Evolutionary conservation across 2,888 invertebrate species (phyloP).

Genomic region (Globia sparganii): DNA sequence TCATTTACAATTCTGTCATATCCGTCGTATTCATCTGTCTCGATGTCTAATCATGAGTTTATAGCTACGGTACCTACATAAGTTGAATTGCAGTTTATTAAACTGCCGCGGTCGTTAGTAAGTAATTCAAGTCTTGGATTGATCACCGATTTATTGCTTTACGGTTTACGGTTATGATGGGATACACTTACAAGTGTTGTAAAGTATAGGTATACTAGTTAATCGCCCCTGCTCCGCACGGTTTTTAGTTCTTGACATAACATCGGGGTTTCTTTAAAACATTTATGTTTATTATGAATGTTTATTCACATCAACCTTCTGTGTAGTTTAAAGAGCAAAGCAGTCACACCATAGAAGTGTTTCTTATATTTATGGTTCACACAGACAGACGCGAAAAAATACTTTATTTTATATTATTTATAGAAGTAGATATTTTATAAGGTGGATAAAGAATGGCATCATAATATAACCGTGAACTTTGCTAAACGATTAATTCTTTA

Average conservation of each 20-base stretch:
- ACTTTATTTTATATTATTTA: too few relatives aligned
- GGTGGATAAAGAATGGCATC: neutral
- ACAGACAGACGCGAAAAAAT: too few relatives aligned
- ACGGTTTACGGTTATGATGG: slow-evolving; percentile 7
- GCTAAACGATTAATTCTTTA: neutral
- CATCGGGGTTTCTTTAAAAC: too few relatives aligned
- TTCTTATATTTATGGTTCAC: too few relatives aligned
- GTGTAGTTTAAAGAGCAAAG: too few relatives aligned
- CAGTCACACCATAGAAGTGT: too few relatives aligned
- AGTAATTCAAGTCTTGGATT: slow-evolving; percentile 1
- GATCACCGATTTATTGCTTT: slow-evolving; percentile 28
- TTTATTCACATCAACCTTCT: too few relatives aligned
- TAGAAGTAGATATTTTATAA: neutral
- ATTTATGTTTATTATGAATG: too few relatives aligned
- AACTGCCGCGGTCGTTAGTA: neutral
- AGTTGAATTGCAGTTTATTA: slow-evolving; percentile 5
- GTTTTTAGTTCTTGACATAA: too few relatives aligned
- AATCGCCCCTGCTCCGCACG: too few relatives aligned
- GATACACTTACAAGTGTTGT: neutral
- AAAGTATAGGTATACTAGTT: too few relatives aligned
- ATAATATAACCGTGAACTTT: neutral
- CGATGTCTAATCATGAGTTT: slow-evolving; percentile 6
- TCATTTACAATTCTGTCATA: slow-evolving; percentile 7
- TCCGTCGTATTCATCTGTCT: slow-evolving; percentile 42
- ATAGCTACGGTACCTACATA: slow-evolving; percentile 19